Evolutionary conservation across 2,888 invertebrate genomes (phyloP).

Genomic region (Ectobius pallidus): DNA sequence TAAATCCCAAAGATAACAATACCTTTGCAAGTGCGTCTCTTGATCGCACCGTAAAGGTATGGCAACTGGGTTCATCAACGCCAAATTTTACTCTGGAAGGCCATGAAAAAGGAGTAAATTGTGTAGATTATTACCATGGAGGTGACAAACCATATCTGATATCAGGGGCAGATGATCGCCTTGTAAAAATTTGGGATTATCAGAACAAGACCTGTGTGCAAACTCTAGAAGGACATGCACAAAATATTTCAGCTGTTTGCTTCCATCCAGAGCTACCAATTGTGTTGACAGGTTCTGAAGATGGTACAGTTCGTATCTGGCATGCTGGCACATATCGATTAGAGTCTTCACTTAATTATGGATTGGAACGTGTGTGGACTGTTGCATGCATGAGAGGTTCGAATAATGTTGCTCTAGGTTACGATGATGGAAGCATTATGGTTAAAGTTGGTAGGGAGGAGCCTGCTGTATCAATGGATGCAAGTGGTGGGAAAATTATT

Average conservation of each 20-base stretch:
- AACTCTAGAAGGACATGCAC: slow-evolving; percentile 95
- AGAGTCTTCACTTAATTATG: slow-evolving; percentile 96
- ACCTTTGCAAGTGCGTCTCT: slow-evolving; percentile 99
- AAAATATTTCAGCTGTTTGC: slow-evolving; percentile 93
- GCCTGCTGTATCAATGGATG: slow-evolving; percentile 99
- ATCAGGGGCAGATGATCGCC: slow-evolving; percentile 97
- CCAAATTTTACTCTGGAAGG: slow-evolving; percentile 98
- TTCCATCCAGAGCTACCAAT: slow-evolving; percentile 99
- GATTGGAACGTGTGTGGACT: slow-evolving; percentile 97
- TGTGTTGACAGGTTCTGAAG: slow-evolving; percentile 96
- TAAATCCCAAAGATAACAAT: slow-evolving; percentile 99
- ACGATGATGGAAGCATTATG: slow-evolving; percentile 95
- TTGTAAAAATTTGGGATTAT: slow-evolving; percentile 99
- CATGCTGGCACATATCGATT: slow-evolving; percentile 97
- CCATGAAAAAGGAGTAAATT: slow-evolving; percentile 98
- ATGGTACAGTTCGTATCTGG: slow-evolving; percentile 97
- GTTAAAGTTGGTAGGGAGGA: slow-evolving; percentile 98
- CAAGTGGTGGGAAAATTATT: slow-evolving; percentile 96
- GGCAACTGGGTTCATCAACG: slow-evolving; percentile 97
- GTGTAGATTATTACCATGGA: slow-evolving; percentile 98
- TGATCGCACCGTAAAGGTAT: slow-evolving; percentile 96
- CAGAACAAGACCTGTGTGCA: slow-evolving; percentile 99
- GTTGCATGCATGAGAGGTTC: slow-evolving; percentile 92
- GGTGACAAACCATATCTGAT: slow-evolving; percentile 99
- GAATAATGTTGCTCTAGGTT: slow-evolving; percentile 96